Conservation (phyloP, 30 jellyfish, hydroid and myxozoan genomes). For the Turritopsis rubra region DNA sequence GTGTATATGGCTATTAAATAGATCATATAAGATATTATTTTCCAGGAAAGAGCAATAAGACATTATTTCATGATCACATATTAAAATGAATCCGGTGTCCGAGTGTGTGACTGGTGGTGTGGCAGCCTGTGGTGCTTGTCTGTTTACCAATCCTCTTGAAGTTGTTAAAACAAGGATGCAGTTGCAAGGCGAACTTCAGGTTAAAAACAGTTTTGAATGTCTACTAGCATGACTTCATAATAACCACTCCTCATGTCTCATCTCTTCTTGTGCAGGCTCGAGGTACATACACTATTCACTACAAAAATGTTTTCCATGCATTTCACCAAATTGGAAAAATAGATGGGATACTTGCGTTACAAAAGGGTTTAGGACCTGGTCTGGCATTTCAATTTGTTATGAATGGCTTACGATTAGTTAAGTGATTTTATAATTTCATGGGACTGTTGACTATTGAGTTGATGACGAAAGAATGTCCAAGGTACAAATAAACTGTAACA, state of each 20-base stretch:
- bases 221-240: background rate
- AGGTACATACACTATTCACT: conserved; percentile 69
- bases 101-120: conserved; percentile 83
- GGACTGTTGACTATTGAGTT: no score
- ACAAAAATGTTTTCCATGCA: conserved; percentile 87
- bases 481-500: no score
- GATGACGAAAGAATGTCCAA: no score
- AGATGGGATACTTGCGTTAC: conserved; percentile 79
- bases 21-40: no score
- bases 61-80: background rate
- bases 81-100: conserved; percentile 49
- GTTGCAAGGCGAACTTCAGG: conserved; percentile 86
- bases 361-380: conserved; percentile 85
- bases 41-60: no score
- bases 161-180: conserved; percentile 95
- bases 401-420: conserved; percentile 77
- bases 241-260: background rate
- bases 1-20: no score
- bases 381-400: conserved; percentile 59
- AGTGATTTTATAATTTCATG: background rate
- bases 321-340: conserved; percentile 59
- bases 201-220: background rate
- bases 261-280: conserved; percentile 21
- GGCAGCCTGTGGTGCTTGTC: conserved; percentile 88
- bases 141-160: conserved; percentile 78